Conservation (phyloP, 2,888 invertebrate species). For the Pterostichus madidus region DNA sequence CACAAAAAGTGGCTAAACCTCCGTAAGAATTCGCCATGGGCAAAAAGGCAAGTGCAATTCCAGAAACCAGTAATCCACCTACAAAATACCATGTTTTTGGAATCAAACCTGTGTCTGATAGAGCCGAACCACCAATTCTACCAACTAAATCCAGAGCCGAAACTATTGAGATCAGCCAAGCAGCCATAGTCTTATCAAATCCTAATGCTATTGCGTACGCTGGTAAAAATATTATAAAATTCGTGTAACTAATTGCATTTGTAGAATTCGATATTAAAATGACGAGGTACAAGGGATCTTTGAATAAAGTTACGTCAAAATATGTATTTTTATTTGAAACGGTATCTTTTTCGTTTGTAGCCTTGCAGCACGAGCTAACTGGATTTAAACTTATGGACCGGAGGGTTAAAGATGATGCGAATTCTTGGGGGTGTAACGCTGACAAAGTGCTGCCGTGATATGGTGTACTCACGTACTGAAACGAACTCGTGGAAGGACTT, state of each 20-base stretch:
- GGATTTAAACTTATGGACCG: slow-evolving; percentile 82
- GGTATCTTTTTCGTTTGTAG: slow-evolving; percentile 74
- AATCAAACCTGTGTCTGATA: slow-evolving; percentile 87
- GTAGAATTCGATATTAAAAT: slow-evolving; percentile 92
- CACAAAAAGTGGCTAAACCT: slow-evolving; percentile 85
- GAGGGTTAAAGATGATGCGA: slow-evolving; percentile 88
- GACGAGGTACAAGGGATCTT: slow-evolving; percentile 89
- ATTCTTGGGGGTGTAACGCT: slow-evolving; percentile 86
- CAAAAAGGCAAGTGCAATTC: slow-evolving; percentile 85
- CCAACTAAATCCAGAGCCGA: slow-evolving; percentile 90
- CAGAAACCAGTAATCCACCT: slow-evolving; percentile 87
- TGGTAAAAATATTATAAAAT: slow-evolving; percentile 90
- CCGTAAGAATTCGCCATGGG: slow-evolving; percentile 84
- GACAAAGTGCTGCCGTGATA: slow-evolving; percentile 92
- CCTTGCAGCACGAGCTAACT: slow-evolving; percentile 75
- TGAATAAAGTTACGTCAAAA: slow-evolving; percentile 86
- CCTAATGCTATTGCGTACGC: slow-evolving; percentile 86
- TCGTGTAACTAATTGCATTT: slow-evolving; percentile 92
- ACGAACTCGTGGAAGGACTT: slow-evolving; percentile 89
- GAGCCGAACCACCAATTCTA: slow-evolving; percentile 90
- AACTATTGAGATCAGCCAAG: slow-evolving; percentile 88
- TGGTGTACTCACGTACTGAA: slow-evolving; percentile 91
- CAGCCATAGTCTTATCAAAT: slow-evolving; percentile 85
- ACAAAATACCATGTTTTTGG: slow-evolving; percentile 92
- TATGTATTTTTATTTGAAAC: slow-evolving; percentile 81